These are phyloP conservation scores for Eilema depressum DNA, from an alignment of 2,888 invertebrate genomes.

Conservation along the genomic window DNA sequence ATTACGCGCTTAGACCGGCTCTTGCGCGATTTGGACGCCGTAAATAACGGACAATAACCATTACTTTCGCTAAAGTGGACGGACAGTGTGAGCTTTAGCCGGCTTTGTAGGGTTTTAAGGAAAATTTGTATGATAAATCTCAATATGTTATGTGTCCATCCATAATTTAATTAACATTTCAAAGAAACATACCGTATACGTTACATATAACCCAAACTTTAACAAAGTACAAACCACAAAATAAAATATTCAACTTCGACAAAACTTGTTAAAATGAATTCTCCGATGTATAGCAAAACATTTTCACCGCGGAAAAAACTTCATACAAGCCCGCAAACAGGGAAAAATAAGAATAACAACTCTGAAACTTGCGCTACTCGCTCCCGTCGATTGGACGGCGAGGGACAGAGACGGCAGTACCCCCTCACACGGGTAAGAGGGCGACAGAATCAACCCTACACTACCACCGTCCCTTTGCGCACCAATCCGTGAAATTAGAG, in stretches of 20 bases:
- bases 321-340: conserved; percentile 74
- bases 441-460: conserved; percentile 67
- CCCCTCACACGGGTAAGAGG: conserved; percentile 47
- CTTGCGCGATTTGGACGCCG: conserved; percentile 44
- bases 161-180: background rate
- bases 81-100: conserved; percentile 2
- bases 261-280: conserved; percentile 50
- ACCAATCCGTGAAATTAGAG: conserved; percentile 86
- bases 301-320: conserved; percentile 55
- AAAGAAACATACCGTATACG: background rate
- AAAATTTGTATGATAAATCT: background rate
- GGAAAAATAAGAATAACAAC: conserved; percentile 72
- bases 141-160: too few species aligned
- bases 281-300: conserved; percentile 41
- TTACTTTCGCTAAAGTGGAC: conserved; percentile 33
- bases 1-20: conserved; percentile 39
- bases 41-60: conserved; percentile 43
- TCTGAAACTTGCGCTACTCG: conserved; percentile 65
- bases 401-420: conserved; percentile 58
- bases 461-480: conserved; percentile 80
- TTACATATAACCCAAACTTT: conserved; percentile 13
- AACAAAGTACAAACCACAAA: conserved; percentile 21
- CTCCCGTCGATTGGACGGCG: conserved; percentile 71
- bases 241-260: conserved; percentile 34
- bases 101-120: background rate